These are phyloP conservation scores for Phrynocephalus vlangalii DNA, from an alignment of 2,797 vertebrate species.

Conservation along the genomic window DNA sequence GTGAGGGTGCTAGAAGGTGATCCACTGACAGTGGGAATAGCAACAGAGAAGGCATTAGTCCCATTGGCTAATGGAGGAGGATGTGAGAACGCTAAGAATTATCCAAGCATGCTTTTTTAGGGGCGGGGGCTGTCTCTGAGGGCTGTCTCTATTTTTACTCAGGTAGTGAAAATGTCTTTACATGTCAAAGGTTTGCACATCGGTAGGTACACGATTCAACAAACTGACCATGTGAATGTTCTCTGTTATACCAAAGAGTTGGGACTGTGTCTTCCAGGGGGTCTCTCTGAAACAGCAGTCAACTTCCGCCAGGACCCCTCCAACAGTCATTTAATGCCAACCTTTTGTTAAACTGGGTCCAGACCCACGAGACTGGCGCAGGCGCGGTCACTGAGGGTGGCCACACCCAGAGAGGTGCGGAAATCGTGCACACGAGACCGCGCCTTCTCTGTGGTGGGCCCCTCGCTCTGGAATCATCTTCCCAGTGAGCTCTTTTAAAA, in stretches of 20 bases:
- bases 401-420: too few relatives aligned
- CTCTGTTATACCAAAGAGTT: not conserved
- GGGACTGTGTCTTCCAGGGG: not conserved
- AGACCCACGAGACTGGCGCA: too few relatives aligned
- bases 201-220: not conserved
- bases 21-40: not conserved
- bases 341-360: not conserved
- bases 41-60: too few relatives aligned
- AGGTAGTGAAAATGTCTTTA: too few relatives aligned
- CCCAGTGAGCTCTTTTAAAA: slow-evolving; percentile 28
- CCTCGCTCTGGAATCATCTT: too few relatives aligned
- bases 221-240: not conserved
- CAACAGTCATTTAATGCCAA: not conserved
- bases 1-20: too few relatives aligned
- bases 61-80: too few relatives aligned
- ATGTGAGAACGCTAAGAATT: not conserved
- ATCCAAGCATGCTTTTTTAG: not conserved
- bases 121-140: not conserved
- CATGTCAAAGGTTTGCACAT: too few relatives aligned
- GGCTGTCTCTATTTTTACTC: too few relatives aligned
- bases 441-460: too few relatives aligned
- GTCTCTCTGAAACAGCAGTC: not conserved
- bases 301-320: not conserved
- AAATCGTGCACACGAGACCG: too few relatives aligned
- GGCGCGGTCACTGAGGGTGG: too few relatives aligned